A percentile compares a stretch with the other conserved stretches of the same genome.
phyloP scores from a whole-genome alignment of 2,797 vertebrate genomes.

The Coracias cyanogaster region DNA sequence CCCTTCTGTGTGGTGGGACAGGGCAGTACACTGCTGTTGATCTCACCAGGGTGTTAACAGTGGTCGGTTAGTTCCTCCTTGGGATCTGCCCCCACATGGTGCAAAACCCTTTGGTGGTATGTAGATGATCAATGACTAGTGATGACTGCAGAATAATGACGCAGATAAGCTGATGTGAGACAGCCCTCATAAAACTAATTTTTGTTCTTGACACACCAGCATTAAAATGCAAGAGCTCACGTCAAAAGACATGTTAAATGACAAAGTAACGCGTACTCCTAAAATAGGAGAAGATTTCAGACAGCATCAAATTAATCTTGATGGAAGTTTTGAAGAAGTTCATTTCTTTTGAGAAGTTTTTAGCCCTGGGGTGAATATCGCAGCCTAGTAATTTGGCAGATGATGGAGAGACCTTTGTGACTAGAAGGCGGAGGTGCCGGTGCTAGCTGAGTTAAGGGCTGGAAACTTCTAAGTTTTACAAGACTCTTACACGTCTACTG shows the following conservation, averaged over 20 bases:
- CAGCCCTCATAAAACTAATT: conserved; percentile 18
- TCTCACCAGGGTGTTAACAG: background rate
- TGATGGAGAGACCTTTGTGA: conserved; percentile 36
- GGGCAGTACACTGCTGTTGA: background rate
- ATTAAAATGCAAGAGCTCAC: conserved; percentile 70
- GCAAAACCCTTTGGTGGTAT: background rate
- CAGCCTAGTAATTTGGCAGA: background rate
- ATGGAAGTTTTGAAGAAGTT: conserved; percentile 1
- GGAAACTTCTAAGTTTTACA: background rate
- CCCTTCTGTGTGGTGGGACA: background rate
- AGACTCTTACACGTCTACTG: background rate
- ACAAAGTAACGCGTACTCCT: conserved; percentile 22
- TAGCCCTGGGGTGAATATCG: conserved; percentile 14
- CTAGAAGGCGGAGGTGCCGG: background rate
- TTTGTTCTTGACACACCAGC: conserved; percentile 27
- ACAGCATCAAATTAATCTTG: conserved; percentile 23
- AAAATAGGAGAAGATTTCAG: conserved; percentile 67
- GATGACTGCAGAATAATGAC: background rate
- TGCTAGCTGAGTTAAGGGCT: background rate
- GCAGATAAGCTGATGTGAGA: background rate
- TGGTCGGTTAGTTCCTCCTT: background rate
- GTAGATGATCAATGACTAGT: background rate
- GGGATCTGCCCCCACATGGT: background rate
- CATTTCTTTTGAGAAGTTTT: conserved; percentile 51
- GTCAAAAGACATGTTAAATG: conserved; percentile 53